Percentiles rank a stretch among this genome's conserved stretches.
Conservation (phyloP, 2,888 invertebrate species). For the Nymphalis c-album region DNA sequence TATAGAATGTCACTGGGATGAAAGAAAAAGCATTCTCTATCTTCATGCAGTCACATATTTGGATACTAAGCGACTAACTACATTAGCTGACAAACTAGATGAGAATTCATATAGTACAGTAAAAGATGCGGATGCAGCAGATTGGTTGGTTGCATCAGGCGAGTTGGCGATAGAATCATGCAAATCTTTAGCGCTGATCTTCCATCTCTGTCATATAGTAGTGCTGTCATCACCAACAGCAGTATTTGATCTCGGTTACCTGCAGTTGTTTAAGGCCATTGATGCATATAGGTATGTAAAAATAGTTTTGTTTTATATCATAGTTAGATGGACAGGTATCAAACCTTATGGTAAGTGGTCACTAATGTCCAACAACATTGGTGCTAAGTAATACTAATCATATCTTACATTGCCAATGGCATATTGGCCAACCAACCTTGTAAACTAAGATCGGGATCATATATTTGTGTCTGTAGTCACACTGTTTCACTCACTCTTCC, state of each 20-base stretch:
- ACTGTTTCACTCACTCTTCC: no score
- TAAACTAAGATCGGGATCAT: no score
- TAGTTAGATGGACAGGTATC: no score
- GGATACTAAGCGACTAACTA: constrained; percentile 62
- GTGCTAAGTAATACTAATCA: no score
- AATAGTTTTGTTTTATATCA: background rate
- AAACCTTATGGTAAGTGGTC: no score
- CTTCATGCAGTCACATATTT: constrained; percentile 79
- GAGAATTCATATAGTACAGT: constrained; percentile 64
- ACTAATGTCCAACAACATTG: no score
- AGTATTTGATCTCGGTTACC: constrained; percentile 89
- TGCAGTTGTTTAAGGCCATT: constrained; percentile 90
- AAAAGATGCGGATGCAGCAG: constrained; percentile 68
- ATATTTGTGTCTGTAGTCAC: no score
- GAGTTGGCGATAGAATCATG: constrained; percentile 80
- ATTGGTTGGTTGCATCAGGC: constrained; percentile 84
- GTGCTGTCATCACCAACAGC: constrained; percentile 73
- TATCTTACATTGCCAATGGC: no score
- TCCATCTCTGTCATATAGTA: constrained; percentile 91
- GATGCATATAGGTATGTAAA: constrained; percentile 85
- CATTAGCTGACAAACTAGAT: constrained; percentile 57
- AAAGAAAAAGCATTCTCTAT: constrained; percentile 72
- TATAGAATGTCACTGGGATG: constrained; percentile 82
- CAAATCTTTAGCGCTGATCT: constrained; percentile 86
- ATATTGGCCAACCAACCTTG: no score